Evolutionary conservation across 2,797 vertebrate genomes (phyloP), one percentile per base, ranked within the genome.

Genomic region (Epinephelus coioides): DNA sequence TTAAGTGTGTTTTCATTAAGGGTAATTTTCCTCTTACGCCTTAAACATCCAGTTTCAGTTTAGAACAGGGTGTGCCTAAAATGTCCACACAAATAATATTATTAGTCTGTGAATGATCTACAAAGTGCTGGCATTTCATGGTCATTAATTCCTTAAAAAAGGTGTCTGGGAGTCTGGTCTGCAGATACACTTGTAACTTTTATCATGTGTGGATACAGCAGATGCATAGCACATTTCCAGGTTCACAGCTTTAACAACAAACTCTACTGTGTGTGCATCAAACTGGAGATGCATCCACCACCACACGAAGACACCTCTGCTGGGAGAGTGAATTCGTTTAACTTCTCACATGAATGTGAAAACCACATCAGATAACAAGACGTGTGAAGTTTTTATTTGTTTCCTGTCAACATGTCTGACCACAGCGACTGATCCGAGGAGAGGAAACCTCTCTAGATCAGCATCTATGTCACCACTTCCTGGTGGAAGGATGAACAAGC

Each of bases 361-460:
- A 64, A 27, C 38, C 56, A 30, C 38, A 6, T 40, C 23, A 15
- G 34, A 25, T 5, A 15, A 25, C 19, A 51, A 51, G 55, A 62
- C 0, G 21, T n/a, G 40, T 23, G 5, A 62, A 30, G 19, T 25
- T 18, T 21, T 14, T 19, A 1, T 60, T 53, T 54, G 18, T 23
- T 80, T 85, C 81, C 78, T 61, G 77, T 78, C 21, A 73, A 55
- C 43, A 57, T 61, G 50, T 55, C 30, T 18, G 54, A 55, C 53
- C 46, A 57, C 1, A 60, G 73, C 6, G 13, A 27, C 1, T 8
- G 12, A 76, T 55, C 9, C n/a, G 18, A 6, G 57, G 34, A 49
- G 5, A 49, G 21, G 43, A 43, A 56, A 51, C 15, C 4, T 15
- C 18, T 34, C 1, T 6, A 21, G 5, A 73, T 5, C 38, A 82